Conservation (phyloP, 2,888 invertebrate species). For the Aspidiotus destructor region DNA sequence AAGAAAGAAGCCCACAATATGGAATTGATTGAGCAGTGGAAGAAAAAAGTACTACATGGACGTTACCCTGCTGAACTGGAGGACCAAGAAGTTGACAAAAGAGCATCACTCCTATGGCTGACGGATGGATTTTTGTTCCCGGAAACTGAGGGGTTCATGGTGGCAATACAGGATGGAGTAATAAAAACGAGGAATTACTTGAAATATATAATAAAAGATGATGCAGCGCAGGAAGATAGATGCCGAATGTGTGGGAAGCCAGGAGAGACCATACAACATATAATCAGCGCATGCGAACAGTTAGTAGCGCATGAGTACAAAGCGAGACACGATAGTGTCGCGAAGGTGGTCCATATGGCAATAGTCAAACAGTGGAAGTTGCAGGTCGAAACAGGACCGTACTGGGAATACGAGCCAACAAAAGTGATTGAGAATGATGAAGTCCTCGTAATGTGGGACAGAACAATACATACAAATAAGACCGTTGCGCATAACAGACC, state of each 20-base stretch:
- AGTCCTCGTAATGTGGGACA: background rate
- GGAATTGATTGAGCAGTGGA: background rate
- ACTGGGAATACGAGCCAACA: background rate
- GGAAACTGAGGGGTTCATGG: background rate
- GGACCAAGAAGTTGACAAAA: background rate
- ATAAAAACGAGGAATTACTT: background rate
- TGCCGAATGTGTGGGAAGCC: background rate
- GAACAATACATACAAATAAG: constrained; percentile 2
- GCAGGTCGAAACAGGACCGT: background rate
- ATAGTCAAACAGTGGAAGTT: background rate
- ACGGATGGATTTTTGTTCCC: background rate
- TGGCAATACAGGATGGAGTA: background rate
- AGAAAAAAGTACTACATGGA: background rate
- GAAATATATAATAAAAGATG: constrained; percentile 4
- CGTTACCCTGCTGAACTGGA: background rate
- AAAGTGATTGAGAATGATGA: background rate
- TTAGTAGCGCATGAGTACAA: background rate
- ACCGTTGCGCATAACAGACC: background rate
- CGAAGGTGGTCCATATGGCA: background rate
- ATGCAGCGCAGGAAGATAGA: background rate
- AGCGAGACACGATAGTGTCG: background rate
- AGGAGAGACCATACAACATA: background rate
- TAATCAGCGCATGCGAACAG: background rate
- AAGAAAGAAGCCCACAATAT: background rate
- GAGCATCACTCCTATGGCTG: background rate